Base-by-base conservation (phyloP, 2,888 invertebrate genomes). In the Acleris holmiana region DNA sequence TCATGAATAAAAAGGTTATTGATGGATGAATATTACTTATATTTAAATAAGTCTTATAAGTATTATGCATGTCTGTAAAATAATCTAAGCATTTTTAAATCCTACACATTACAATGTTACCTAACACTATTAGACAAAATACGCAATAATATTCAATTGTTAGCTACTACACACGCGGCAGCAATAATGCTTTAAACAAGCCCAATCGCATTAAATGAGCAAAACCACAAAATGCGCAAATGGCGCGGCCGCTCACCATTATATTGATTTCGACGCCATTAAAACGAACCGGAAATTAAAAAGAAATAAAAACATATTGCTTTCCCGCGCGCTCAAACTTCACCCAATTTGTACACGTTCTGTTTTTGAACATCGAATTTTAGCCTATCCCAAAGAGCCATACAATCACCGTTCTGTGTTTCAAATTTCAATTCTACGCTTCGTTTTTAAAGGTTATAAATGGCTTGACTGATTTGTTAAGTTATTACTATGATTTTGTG, bases 251-350 rank as follows among this genome's bases (percentile, higher is more conserved):
- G 88, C 83, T 80, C 84, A 85, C 88, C 89, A 90, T 90, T 85
- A 91, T 91, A 91, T 91, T 90, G 90, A 90, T 91, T 91, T 90
- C 90, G 88, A 88, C 90, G 90, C 90, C 90, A 91, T 91, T 90
- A 90, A 88, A 89, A 82, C 87, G 84, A 84, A 89, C 90, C 90
- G 90, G 91, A 90, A 91, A 91, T 90, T 91, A 90, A 91, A 91
- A 90, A 91, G 89, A 88, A 90, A 90, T 90, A 90, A 91, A 91
- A 91, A 90, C 86, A 89, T 89, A 90, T 89, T 89, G 90, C 90
- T 86, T 90, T 88, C 90, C 90, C 88, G 89, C 86, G 89, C 88
- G 82, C 84, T 82, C 86, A 79, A 84, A 89, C 86, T 90, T 90
- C 85, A 83, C 83, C 88, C 90, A 91, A 90, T 90, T 91, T 90